Base-by-base conservation (phyloP, 1,140 invertebrate genomes). In the Pogonus chalceus region DNA sequence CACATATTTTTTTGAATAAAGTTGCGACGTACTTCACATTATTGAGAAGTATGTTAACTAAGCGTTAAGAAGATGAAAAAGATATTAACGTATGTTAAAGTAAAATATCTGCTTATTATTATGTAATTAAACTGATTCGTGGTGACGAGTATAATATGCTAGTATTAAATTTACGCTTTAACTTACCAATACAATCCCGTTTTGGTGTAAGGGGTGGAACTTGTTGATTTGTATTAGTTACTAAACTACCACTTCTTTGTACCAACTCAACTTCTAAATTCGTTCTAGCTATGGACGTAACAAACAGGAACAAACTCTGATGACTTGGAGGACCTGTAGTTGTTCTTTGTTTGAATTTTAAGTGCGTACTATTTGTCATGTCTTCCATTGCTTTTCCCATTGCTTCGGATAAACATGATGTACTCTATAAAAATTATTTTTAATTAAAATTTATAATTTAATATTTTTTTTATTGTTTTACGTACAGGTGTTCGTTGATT, bases 221-320 rank as follows among this genome's bases (percentile, higher is more conserved):
- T 9, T 71, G 61, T n/a, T 74, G 74, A 7, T 72, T 67, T 51
- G 74, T 70, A 47, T 71, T 66, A 12, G 78, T 66, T 53, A 80
- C 81, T 9, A 93, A 72, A 1, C 79, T 81, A n/a, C 89, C 90
- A 26, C 85, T 87, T 35, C 88, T 79, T 65, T 92, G 89, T 26
- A 92, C 83, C 35, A 96, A 75, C 73, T 96, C 92, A 49, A 94
- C 80, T 76, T 96, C 92, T 35, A 96, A 75, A 76, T 96, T 96
- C 22, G 90, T 94, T 58, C 93, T 79, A 18, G 91, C 90, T 35
- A 96, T 86, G 20, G 92, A 96, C 56, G 84, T 88, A 20, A 95
- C 85, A 72, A 95, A 95, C 31, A 92, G 77, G 62, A 93, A 86
- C 23, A 93, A 76, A 66, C 83, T 87, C 62, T 90, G 82, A 47